Evolutionary conservation across 2,113 vertebrate genomes (phyloP).

Genomic region (Fukomys damarensis): DNA sequence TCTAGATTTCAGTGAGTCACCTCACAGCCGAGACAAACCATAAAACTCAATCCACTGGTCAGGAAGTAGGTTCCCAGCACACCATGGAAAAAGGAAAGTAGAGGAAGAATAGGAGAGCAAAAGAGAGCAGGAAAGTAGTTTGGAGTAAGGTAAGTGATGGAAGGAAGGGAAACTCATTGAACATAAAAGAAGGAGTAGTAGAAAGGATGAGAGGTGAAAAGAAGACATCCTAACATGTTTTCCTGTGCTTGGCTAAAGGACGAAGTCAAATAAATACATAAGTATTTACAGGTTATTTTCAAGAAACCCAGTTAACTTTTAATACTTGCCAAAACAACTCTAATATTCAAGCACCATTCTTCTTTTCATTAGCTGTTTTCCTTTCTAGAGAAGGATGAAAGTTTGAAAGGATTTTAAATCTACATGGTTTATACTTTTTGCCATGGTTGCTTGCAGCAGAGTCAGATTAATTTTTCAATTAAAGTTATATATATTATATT

Average conservation of each 20-base stretch:
- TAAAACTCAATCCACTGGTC: background rate
- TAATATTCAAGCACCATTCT: background rate
- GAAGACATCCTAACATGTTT: background rate
- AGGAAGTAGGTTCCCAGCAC: background rate
- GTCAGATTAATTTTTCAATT: background rate
- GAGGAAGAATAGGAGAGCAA: background rate
- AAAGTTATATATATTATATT: background rate
- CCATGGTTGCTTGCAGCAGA: background rate
- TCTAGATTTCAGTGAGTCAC: background rate
- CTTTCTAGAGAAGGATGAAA: background rate
- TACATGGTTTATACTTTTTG: background rate
- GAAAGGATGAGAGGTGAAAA: background rate
- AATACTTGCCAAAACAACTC: background rate
- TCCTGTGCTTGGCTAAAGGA: background rate
- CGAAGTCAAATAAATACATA: background rate
- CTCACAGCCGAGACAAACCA: background rate
- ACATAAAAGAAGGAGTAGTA: background rate
- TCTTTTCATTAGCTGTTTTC: constrained; percentile 5
- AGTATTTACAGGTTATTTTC: background rate
- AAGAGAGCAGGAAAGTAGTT: background rate
- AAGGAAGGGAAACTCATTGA: background rate
- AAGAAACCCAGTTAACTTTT: background rate
- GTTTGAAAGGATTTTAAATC: background rate
- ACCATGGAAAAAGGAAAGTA: too few relatives aligned
- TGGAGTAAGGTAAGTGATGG: background rate